Evolutionary conservation across 2,113 vertebrate genomes (phyloP).

Genomic region (Phylloscopus whistleri): DNA sequence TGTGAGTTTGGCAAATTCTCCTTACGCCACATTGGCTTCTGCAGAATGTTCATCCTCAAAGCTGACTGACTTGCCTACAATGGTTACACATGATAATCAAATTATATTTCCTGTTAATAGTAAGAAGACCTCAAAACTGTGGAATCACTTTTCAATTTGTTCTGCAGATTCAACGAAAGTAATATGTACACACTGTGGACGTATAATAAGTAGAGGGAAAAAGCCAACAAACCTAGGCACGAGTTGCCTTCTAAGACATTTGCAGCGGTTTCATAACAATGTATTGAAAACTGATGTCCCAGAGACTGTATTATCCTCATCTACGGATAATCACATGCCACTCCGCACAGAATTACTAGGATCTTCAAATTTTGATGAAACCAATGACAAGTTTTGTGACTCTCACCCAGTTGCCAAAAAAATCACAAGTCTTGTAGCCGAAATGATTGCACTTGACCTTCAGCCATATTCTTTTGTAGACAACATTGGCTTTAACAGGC

Average conservation of each 20-base stretch:
- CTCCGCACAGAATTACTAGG: constrained; percentile 76
- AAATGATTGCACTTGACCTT: constrained; percentile 98
- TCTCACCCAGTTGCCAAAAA: constrained; percentile 95
- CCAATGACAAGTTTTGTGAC: constrained; percentile 83
- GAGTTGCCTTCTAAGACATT: constrained; percentile 91
- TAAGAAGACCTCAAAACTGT: constrained; percentile 98
- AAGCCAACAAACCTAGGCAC: constrained; percentile 96
- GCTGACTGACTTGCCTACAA: constrained; percentile 67
- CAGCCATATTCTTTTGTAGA: constrained; percentile 94
- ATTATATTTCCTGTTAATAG: constrained; percentile 81
- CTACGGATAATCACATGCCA: constrained; percentile 71
- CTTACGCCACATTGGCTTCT: constrained; percentile 76
- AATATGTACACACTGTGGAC: constrained; percentile 95
- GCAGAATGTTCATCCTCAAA: constrained; percentile 79
- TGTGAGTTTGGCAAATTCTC: constrained; percentile 74
- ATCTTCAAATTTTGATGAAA: constrained; percentile 76
- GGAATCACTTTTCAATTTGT: constrained; percentile 96
- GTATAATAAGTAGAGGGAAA: constrained; percentile 95
- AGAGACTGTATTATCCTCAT: constrained; percentile 72
- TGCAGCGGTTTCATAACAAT: constrained; percentile 91
- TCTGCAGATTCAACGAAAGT: constrained; percentile 93
- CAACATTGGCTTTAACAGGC: constrained; percentile 88
- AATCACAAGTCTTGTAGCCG: constrained; percentile 93
- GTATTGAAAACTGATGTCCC: constrained; percentile 86
- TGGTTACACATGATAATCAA: constrained; percentile 72